Base-by-base conservation (phyloP, 2,113 vertebrate species). In the Aspiorhynchus laticeps region DNA sequence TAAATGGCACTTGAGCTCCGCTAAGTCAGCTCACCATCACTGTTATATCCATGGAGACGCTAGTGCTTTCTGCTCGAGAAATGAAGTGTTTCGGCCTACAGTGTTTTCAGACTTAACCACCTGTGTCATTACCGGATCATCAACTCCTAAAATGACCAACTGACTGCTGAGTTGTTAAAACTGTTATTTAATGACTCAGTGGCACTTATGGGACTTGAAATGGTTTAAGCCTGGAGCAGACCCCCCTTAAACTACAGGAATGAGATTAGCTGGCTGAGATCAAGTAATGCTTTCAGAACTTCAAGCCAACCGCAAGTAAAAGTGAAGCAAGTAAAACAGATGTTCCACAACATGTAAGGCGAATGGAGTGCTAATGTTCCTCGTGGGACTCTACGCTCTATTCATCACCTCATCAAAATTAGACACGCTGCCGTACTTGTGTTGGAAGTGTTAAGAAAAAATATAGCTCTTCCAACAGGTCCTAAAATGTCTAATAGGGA, bases 1-100 rank as follows among this genome's bases (percentile, higher is more conserved):
- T 93, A 94, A 84, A 95, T 95, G 94, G 93, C 89, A 92, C 93
- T 93, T 91, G 92, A 94, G 92, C 92, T 92, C 91, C 90, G 90
- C 93, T 94, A 92, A 92, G 92, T 90, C 88, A 90, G 86, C 76
- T 80, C 84, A 86, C 33, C 82, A 56, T 80, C 56, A 65, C 38
- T 21, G 33, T 84, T 86, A 84, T n/a, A 90, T 41, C 76, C 88
- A 89, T 65, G 11, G 28, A 65, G 74, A 84, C 15, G 0, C 65
- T 41, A 78, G 73, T 33, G 48, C 76, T 81, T 77, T 61, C 65
- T 61, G 51, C 63, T 83, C 41, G 12, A 79, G 51, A 65, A 33
- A 53, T 85, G 17, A 26, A 80, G 75, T 63, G 15, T 79, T 24
- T 74, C 41, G 7, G 76, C 46, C 19, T 84, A 85, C 78, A 87